phyloP scores from a whole-genome alignment of 2,888 invertebrate species.

The Abscondita cerata region DNA sequence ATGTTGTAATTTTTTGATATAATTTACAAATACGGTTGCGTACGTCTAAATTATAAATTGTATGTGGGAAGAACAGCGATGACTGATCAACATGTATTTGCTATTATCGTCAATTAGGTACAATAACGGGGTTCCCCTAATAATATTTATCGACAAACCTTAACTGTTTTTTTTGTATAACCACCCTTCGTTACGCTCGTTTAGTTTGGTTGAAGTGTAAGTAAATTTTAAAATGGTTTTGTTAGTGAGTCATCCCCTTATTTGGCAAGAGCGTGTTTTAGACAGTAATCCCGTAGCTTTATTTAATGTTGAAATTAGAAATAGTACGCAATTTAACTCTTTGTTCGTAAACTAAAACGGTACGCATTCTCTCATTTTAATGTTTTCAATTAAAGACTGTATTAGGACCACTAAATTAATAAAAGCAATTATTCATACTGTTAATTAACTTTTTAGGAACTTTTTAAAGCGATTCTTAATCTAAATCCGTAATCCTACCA shows the following conservation, averaged over 20 bases:
- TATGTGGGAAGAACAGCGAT: too few relatives aligned
- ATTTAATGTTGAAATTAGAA: slow-evolving; percentile 33
- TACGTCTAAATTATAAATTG: too few relatives aligned
- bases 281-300: slow-evolving; percentile 42
- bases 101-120: slow-evolving; percentile 13
- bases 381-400: background rate
- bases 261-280: slow-evolving; percentile 40
- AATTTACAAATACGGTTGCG: too few relatives aligned
- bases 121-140: slow-evolving; percentile 15
- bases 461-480: slow-evolving; percentile 27
- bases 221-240: slow-evolving; percentile 41
- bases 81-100: slow-evolving; percentile 15
- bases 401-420: slow-evolving; percentile 22
- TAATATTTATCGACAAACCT: slow-evolving; percentile 21
- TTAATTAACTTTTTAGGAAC: slow-evolving; percentile 43
- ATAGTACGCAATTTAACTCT: slow-evolving; percentile 18
- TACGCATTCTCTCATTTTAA: slow-evolving; percentile 6
- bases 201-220: slow-evolving; percentile 35
- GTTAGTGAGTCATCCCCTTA: slow-evolving; percentile 44
- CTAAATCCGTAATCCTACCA: background rate
- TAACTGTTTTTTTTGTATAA: slow-evolving; percentile 22
- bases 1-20: too few relatives aligned
- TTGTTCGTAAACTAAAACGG: slow-evolving; percentile 13
- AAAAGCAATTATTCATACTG: slow-evolving; percentile 37
- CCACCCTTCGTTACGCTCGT: slow-evolving; percentile 28